A percentile compares a stretch with the other conserved stretches of the same genome.
These are phyloP conservation scores for Zosterops lateralis DNA, from an alignment of 2,113 vertebrate genomes.

Conservation along the genomic window DNA sequence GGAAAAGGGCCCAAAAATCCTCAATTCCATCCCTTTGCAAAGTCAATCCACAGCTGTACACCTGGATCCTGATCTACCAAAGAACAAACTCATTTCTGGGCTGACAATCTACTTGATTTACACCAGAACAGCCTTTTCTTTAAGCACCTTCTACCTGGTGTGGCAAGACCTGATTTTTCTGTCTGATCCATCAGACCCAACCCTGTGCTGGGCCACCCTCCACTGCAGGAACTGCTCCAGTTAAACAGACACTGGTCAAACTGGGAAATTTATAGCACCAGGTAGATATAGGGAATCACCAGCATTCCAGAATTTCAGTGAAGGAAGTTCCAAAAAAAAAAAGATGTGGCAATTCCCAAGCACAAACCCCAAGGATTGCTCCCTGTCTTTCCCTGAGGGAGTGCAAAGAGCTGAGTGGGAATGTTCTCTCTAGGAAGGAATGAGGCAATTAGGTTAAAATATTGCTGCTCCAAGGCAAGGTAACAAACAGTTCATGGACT, in stretches of 20 bases:
- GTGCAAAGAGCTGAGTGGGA: not conserved
- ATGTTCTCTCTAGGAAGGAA: not conserved
- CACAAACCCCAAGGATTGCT: not conserved
- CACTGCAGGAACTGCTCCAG: not conserved
- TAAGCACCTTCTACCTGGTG: not conserved
- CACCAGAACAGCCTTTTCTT: not conserved
- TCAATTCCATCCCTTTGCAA: not conserved
- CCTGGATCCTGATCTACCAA: not conserved
- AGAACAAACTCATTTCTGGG: not conserved
- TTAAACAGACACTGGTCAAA: not conserved
- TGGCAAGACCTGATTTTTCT: not conserved
- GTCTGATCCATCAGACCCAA: not conserved
- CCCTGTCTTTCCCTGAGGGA: not conserved
- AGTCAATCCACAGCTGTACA: not conserved
- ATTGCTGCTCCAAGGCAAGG: not conserved
- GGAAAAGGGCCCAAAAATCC: not conserved
- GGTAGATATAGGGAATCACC: not conserved
- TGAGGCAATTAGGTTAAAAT: constrained; percentile 19
- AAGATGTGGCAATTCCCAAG: not conserved
- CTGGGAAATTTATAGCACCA: not conserved
- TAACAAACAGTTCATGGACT: not conserved
- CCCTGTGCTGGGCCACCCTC: not conserved
- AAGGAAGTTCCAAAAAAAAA: not conserved
- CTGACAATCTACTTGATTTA: not conserved
- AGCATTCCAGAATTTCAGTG: not conserved